Conservation (phyloP, 1,140 invertebrate species). For the Tetranychus cinnabarinus region DNA sequence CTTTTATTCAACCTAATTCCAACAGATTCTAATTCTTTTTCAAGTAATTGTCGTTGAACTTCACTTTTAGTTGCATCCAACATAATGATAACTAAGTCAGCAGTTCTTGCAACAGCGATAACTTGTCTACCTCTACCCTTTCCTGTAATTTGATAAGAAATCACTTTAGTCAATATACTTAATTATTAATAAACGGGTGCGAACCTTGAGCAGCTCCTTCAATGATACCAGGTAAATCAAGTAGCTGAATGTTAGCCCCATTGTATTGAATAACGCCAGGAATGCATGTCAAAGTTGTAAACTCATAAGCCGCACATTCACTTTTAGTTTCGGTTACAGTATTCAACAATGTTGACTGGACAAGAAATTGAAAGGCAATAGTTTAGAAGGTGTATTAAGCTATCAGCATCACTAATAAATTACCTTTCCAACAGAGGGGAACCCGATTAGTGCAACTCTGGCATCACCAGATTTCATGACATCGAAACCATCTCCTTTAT, state of each 20-base stretch:
- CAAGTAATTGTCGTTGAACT: conserved; percentile 61
- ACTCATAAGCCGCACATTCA: conserved; percentile 91
- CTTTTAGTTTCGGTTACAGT: conserved; percentile 83
- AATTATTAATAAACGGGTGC: not conserved
- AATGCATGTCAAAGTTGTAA: conserved; percentile 97
- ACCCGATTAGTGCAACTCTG: conserved; percentile 87
- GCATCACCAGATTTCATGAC: conserved; percentile 98
- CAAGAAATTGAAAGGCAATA: not conserved
- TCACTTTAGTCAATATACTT: not conserved
- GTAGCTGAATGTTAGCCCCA: conserved; percentile 89
- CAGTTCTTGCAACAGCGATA: conserved; percentile 85
- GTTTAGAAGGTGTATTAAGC: not conserved
- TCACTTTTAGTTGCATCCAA: conserved; percentile 91
- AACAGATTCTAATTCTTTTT: conserved; percentile 82
- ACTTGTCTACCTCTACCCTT: conserved; percentile 18
- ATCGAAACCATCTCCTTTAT: conserved; percentile 99
- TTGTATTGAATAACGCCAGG: conserved; percentile 96
- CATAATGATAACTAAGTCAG: conserved; percentile 96
- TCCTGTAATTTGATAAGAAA: conserved; percentile 7
- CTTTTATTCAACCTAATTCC: conserved; percentile 80
- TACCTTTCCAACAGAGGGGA: conserved; percentile 82
- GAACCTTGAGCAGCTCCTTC: conserved; percentile 68
- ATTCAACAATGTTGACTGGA: conserved; percentile 65
- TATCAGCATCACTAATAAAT: not conserved
- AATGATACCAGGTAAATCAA: conserved; percentile 86